Evolutionary conservation across 2,888 invertebrate species (phyloP).

Genomic region (Acholoe squamosa): DNA sequence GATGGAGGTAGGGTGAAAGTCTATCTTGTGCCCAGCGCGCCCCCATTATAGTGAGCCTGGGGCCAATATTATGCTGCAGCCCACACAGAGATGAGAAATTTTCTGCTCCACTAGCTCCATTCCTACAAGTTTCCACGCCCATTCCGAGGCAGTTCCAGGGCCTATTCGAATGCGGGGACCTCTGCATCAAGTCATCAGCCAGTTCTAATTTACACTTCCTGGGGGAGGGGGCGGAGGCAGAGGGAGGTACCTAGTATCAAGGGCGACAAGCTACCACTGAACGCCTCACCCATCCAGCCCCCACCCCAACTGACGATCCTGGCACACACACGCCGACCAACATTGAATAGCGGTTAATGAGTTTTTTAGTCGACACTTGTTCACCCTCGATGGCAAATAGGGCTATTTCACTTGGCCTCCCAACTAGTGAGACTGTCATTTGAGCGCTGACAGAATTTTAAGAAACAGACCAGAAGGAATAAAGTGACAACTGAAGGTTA

Average conservation of each 20-base stretch:
- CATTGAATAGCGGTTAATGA: constrained; percentile 35
- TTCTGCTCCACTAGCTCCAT: constrained; percentile 59
- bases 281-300: background rate
- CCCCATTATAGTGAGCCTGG: constrained; percentile 1
- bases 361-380: constrained; percentile 54
- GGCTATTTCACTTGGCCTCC: background rate
- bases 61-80: constrained; percentile 41
- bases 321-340: background rate
- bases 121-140: constrained; percentile 39
- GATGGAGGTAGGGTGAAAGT: background rate
- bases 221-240: background rate
- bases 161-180: background rate
- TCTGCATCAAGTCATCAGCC: constrained; percentile 60
- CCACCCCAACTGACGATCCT: background rate
- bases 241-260: background rate
- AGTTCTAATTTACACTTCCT: constrained; percentile 54
- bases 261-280: background rate
- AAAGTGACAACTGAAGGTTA: too few species aligned
- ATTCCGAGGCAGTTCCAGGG: constrained; percentile 45
- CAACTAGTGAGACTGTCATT: background rate
- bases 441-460: too few species aligned
- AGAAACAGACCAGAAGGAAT: too few species aligned
- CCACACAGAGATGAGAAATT: constrained; percentile 57
- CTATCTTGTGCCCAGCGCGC: background rate
- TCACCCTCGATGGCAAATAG: background rate